phyloP scores from a whole-genome alignment of 2,113 vertebrate genomes.

The Tamias sibiricus region DNA sequence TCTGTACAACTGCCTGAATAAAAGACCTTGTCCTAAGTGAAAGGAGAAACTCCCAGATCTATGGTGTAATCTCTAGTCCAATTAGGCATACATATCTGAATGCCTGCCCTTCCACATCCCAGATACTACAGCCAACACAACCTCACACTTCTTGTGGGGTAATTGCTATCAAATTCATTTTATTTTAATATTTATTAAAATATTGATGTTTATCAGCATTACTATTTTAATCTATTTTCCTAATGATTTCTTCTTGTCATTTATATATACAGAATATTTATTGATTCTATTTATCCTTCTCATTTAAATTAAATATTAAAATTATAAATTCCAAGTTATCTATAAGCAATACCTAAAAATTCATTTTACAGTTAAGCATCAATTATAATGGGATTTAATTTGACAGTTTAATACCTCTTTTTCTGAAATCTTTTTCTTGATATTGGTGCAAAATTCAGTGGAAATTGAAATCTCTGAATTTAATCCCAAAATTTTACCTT shows the following conservation, averaged over 20 bases:
- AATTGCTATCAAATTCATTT: neutral
- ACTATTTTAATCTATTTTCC: conserved; percentile 35
- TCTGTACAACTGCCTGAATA: neutral
- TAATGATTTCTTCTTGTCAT: neutral
- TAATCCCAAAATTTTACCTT: conserved; percentile 46
- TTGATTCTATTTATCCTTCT: neutral
- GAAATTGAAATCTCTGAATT: conserved; percentile 36
- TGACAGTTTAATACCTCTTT: neutral
- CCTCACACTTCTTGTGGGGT: neutral
- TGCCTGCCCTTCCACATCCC: neutral
- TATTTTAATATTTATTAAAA: neutral
- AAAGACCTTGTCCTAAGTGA: neutral
- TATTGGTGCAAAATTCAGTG: conserved; percentile 23
- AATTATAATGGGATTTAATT: conserved; percentile 27
- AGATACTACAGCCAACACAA: no score
- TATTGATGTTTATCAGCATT: neutral
- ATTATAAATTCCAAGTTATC: conserved; percentile 18
- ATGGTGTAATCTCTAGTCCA: neutral
- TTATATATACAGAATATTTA: neutral
- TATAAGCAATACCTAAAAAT: neutral
- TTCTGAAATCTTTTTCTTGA: conserved; percentile 22
- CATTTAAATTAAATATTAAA: conserved; percentile 47
- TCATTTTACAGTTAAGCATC: neutral
- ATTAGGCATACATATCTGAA: neutral
- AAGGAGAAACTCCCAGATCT: neutral